Evolutionary conservation across 2,113 vertebrate genomes (phyloP), one percentile per base, ranked within the genome.

Genomic region (Hippocampus barbouri): DNA sequence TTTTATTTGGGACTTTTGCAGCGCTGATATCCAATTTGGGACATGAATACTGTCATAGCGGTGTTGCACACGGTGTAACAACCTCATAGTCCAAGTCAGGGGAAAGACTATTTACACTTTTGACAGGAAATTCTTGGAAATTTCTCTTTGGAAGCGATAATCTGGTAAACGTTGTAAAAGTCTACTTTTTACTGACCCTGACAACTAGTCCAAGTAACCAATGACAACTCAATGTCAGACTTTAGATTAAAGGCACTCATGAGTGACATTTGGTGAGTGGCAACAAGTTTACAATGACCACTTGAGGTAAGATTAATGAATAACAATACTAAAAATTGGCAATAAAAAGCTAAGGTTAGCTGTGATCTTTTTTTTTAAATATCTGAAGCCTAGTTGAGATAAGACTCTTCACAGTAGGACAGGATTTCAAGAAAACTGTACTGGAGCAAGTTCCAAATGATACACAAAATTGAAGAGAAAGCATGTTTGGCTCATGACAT

Each of bases 401-500:
- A 83, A 69, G 70, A 77, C 75, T 84, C 4, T 34, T 34, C 66
- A 79, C 51, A 73, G 76, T 57, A n/a, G n/a, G 21, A 38, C 34
- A 25, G 10, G 10, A 72, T 72, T 73, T 56, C 49, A 61, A 43
- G 47, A 69, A 16, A 18, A 25, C 15, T 43, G 5, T 38, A 14
- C 6, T 18, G 51, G 30, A 41, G 73, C 25, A 69, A 21, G 3
- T 60, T 76, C 25, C 69, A 80, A 89, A 85, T 79, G 47, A 87
- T 83, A 62, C 27, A 18, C 63, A 66, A 45, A 72, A 83, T 77
- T 77, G 73, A 75, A 79, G 45, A 79, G 83, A 80, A 81, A 30
- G 23, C 25, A 45, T 65, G 4, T 41, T 43, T 4, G 76, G 68
- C 71, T 87, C 86, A 86, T 79, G 72, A 89, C 76, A 73, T 75